phyloP scores from a whole-genome alignment of 2,888 invertebrate species.

The Tenthredo scrophulariae region DNA sequence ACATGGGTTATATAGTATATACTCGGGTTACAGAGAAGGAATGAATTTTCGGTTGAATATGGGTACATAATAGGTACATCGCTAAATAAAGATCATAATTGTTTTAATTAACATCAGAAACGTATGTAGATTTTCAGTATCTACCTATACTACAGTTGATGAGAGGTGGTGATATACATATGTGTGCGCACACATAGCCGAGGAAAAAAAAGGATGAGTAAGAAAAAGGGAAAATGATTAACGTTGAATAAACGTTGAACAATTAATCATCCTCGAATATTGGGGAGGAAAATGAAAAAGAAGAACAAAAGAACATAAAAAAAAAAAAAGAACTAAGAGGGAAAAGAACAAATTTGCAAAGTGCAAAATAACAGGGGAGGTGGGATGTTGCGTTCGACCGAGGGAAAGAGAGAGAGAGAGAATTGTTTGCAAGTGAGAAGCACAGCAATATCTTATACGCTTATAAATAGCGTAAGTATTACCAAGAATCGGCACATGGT shows the following conservation, averaged over 20 bases:
- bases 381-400: not conserved
- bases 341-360: conserved; percentile 13
- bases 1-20: not conserved
- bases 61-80: not conserved
- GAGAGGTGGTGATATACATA: not conserved
- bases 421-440: conserved; percentile 32
- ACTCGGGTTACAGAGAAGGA: no score
- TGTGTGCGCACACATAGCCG: not conserved
- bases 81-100: not conserved
- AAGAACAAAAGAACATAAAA: not conserved
- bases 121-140: not conserved
- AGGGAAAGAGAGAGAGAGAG: not conserved
- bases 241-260: conserved; percentile 18
- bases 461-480: not conserved
- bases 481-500: conserved; percentile 41
- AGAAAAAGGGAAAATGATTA: not conserved
- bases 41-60: not conserved
- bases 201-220: not conserved
- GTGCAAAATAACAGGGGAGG: conserved; percentile 18
- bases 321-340: not conserved
- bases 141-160: not conserved
- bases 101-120: not conserved
- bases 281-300: not conserved
- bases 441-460: not conserved
- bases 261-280: conserved; percentile 12